phyloP scores from a whole-genome alignment of 2,888 invertebrate species.

The Malthinus flaveolus region DNA sequence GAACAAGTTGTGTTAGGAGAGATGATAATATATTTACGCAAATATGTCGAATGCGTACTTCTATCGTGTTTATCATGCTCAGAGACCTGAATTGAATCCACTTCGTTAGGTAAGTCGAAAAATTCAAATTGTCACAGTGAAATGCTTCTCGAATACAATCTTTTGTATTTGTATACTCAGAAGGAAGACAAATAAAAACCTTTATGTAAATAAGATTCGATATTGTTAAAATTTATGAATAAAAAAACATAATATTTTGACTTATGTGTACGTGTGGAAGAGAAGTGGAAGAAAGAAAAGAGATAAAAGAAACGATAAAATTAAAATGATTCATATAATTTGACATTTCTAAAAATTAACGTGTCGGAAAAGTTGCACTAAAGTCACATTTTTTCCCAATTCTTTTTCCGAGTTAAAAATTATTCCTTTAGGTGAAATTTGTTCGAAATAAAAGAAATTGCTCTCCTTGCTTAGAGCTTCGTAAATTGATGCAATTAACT shows the following conservation, averaged over 20 bases:
- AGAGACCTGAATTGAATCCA: constrained; percentile 29
- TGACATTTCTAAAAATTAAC: no score
- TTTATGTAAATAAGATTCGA: constrained; percentile 2
- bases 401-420: no score
- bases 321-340: no score
- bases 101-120: constrained; percentile 30
- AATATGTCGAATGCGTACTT: constrained; percentile 32
- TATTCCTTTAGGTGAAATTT: no score
- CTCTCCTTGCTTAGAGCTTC: no score
- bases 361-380: no score
- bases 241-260: neutral
- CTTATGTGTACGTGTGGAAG: no score
- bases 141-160: constrained; percentile 4
- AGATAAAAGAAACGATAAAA: no score
- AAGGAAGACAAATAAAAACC: neutral
- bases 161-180: constrained; percentile 1
- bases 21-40: constrained; percentile 37
- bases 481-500: no score
- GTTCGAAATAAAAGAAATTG: no score
- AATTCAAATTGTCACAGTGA: constrained; percentile 22
- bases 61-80: constrained; percentile 32
- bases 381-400: no score
- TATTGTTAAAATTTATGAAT: constrained; percentile 1
- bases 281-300: no score
- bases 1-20: constrained; percentile 35